phyloP scores from a whole-genome alignment of 92 coral and sea anemone species.

The Hydrozoanthus gracilis region DNA sequence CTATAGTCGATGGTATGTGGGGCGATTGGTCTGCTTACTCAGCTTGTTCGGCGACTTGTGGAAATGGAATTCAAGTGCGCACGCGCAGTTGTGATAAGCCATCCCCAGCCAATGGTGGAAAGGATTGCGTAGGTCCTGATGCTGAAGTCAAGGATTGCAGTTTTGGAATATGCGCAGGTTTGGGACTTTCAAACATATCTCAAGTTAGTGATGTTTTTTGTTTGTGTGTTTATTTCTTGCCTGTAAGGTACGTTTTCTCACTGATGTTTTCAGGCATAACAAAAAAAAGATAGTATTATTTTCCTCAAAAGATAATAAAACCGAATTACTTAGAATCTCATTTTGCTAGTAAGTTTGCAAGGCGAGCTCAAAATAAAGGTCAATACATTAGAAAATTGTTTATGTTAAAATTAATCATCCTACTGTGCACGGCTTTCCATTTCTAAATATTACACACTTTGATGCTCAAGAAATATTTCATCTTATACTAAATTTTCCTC shows the following conservation, averaged over 20 bases:
- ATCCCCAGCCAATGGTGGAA: constrained; percentile 10
- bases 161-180: not conserved
- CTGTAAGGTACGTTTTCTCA: not conserved
- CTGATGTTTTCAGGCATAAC: not conserved
- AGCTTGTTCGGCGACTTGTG: not conserved
- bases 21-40: not conserved
- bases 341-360: no score
- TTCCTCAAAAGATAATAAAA: no score
- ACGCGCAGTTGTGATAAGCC: not conserved
- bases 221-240: not conserved
- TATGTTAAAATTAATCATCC: no score
- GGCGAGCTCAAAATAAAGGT: no score
- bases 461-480: no score
- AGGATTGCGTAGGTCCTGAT: not conserved
- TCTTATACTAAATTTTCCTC: no score
- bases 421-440: no score
- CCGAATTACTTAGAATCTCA: no score
- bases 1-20: not conserved
- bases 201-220: not conserved
- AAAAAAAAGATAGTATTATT: no score
- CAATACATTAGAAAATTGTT: no score
- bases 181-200: not conserved
- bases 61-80: not conserved
- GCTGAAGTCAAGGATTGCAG: not conserved
- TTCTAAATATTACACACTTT: no score